Conservation (phyloP, 1,140 invertebrate species). For the Drosophila watanabei region DNA sequence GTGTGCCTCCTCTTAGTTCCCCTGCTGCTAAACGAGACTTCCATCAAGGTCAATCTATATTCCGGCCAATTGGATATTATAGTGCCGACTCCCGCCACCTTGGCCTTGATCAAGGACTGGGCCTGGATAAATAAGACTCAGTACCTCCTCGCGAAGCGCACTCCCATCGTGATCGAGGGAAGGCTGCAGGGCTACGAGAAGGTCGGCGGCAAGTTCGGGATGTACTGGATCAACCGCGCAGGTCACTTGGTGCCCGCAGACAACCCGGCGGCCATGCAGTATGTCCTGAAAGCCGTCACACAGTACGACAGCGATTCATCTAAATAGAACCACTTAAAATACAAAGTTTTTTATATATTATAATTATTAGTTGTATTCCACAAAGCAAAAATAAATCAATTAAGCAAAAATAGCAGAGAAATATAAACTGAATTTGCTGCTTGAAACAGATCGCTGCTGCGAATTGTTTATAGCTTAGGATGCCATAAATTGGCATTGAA, state of each 20-base stretch:
- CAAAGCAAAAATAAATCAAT: background rate
- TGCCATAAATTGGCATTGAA: constrained; percentile 2
- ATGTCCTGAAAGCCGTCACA: constrained; percentile 58
- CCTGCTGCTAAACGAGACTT: constrained; percentile 89
- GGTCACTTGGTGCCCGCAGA: constrained; percentile 87
- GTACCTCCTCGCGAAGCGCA: constrained; percentile 87
- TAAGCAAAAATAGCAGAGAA: background rate
- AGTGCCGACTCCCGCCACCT: constrained; percentile 88
- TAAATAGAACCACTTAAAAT: too few species aligned
- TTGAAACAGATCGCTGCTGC: background rate
- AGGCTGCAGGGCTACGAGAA: constrained; percentile 90
- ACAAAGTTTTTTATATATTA: too few species aligned
- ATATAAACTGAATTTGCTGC: background rate
- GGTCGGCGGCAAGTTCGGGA: constrained; percentile 88
- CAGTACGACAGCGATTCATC: constrained; percentile 1
- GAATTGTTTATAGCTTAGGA: constrained; percentile 3
- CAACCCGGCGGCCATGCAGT: constrained; percentile 74
- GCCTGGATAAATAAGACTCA: constrained; percentile 87
- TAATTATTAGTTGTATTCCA: background rate
- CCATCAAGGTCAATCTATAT: constrained; percentile 72
- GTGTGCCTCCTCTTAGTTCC: constrained; percentile 87
- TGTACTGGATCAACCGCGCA: constrained; percentile 90
- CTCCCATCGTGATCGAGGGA: constrained; percentile 87
- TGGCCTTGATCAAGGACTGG: constrained; percentile 90
- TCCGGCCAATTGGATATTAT: constrained; percentile 89